These are phyloP conservation scores for Cantharis flavilabris DNA, from an alignment of 2,888 invertebrate species.

Conservation along the genomic window DNA sequence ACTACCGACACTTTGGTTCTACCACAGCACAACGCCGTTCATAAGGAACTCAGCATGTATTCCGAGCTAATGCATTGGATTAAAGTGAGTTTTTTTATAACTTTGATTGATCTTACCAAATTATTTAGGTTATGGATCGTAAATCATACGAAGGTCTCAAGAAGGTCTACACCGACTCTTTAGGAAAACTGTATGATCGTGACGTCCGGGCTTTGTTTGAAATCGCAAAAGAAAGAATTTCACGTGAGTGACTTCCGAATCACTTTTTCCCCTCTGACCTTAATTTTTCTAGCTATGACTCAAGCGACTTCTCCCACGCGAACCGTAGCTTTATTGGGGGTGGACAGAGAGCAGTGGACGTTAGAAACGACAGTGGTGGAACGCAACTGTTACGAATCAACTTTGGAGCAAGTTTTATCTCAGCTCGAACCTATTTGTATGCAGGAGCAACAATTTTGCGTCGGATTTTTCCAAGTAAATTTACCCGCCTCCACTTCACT, in stretches of 20 bases:
- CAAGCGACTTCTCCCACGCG: constrained; percentile 45
- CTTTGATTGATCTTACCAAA: background rate
- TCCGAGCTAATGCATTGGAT: constrained; percentile 92
- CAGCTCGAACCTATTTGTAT: constrained; percentile 90
- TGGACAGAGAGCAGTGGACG: constrained; percentile 68
- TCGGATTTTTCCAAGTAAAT: constrained; percentile 78
- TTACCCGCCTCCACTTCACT: background rate
- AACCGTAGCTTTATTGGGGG: constrained; percentile 57
- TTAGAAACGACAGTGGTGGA: constrained; percentile 65
- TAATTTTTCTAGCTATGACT: constrained; percentile 20
- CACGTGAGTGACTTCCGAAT: constrained; percentile 36
- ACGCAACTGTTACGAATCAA: constrained; percentile 65
- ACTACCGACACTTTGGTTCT: constrained; percentile 65
- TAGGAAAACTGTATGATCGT: constrained; percentile 87
- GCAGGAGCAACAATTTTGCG: constrained; percentile 94
- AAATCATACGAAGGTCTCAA: constrained; percentile 80
- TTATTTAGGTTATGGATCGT: constrained; percentile 69
- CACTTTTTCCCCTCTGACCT: background rate
- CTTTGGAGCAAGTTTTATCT: constrained; percentile 83
- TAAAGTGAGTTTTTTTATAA: constrained; percentile 57
- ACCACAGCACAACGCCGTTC: constrained; percentile 78
- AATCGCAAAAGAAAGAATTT: constrained; percentile 64
- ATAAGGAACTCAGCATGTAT: constrained; percentile 85
- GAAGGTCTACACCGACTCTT: constrained; percentile 80
- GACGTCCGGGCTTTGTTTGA: constrained; percentile 82